Evolutionary conservation across 1,140 invertebrate species (phyloP), one percentile per base, ranked within the genome.

Genomic region (Euura saliciscinereae): DNA sequence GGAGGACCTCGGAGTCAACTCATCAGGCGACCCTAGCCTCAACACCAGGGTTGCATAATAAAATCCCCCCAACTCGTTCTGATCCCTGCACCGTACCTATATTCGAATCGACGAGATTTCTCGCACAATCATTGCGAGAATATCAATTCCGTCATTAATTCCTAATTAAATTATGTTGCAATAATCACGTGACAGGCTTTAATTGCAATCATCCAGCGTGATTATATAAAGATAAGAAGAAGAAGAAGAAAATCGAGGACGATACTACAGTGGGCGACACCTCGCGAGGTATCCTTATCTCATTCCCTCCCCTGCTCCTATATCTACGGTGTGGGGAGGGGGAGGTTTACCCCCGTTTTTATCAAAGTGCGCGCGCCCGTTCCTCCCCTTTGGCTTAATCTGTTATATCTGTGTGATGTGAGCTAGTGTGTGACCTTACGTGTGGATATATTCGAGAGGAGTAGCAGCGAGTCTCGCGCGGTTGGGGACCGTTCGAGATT

Each of bases 41-140:
- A 78, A 77, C 77, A 68, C 77, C 72, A 74, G 73, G 72, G 65
- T 74, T 79, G 80, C 80, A 81, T 82, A 82, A 81, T 82, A 82
- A 82, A 81, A 77, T 76, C 72, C 76, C 79, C 44, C 51, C 51
- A 59, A 28, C 28, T 1, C 28, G 28, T 28, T 28, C 28, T 28
- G 0, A 28, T 28, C 28, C 28, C 28, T 28, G 28, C 28, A 28
- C 28, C 75, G 77, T 78, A 28, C 28, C 28, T 28, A 28, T 28
- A 28, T 28, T 28, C 28, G 28, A 28, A 28, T 28, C n/a, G n/a
- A n/a, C n/a, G n/a, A n/a, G n/a, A n/a, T n/a, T n/a, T n/a, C n/a
- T n/a, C 28, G 1, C 28, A 28, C 28, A 28, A 28, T 28, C 28
- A 28, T 28, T 28, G 28, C 28, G 28, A 28, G 28, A 28, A 28